Evolutionary conservation across 2,113 vertebrate genomes (phyloP).

Genomic region (Cyanoderma ruficeps): DNA sequence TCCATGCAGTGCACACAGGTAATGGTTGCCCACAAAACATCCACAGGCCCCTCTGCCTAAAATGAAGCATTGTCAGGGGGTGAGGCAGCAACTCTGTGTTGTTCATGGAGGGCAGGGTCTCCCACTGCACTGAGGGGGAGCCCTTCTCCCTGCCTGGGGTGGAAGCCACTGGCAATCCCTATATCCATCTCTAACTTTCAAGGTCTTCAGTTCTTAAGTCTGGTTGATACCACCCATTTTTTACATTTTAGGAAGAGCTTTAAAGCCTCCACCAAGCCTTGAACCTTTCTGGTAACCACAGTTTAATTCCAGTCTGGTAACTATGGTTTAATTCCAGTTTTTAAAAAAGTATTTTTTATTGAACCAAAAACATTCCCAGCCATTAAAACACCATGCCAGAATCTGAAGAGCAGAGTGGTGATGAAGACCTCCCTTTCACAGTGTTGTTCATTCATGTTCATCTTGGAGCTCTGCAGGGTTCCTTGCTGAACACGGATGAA

Average conservation of each 20-base stretch:
- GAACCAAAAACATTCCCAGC: background rate
- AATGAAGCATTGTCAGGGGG: background rate
- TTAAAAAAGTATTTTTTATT: background rate
- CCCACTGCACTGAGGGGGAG: background rate
- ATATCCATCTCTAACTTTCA: background rate
- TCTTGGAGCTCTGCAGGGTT: background rate
- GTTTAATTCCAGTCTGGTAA: background rate
- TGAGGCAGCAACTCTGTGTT: background rate
- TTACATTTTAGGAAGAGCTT: background rate
- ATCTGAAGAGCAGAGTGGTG: background rate
- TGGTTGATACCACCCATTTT: background rate
- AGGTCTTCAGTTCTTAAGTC: background rate
- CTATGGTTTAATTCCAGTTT: background rate
- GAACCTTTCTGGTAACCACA: background rate
- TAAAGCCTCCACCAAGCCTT: background rate
- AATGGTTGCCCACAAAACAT: background rate
- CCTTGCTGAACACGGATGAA: background rate
- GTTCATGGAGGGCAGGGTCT: background rate
- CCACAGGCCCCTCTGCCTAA: background rate
- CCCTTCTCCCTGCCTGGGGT: background rate
- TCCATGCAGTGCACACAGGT: background rate
- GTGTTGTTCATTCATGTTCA: background rate
- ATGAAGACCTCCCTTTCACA: background rate
- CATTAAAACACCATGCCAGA: background rate
- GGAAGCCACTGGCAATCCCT: background rate